These are phyloP conservation scores for Diploptera punctata DNA, from an alignment of 2,888 invertebrate species.

Conservation along the genomic window DNA sequence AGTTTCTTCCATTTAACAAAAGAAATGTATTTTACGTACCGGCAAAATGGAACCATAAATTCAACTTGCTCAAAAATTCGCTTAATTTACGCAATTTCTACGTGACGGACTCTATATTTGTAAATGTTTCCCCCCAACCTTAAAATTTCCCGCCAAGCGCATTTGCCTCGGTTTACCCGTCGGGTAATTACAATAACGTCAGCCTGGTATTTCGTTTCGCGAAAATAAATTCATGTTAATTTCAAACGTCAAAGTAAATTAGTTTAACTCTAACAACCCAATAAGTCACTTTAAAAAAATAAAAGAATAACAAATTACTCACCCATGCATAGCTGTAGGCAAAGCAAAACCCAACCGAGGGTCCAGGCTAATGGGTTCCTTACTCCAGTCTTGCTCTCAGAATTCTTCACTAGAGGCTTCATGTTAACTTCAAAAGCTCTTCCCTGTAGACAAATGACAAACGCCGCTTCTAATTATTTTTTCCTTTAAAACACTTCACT, in stretches of 20 bases:
- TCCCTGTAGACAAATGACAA: not conserved
- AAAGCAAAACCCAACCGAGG: slow-evolving; percentile 5
- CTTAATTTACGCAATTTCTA: too few relatives aligned
- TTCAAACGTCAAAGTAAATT: not conserved
- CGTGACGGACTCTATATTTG: too few relatives aligned
- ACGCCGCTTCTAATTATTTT: not conserved
- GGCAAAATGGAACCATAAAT: too few relatives aligned
- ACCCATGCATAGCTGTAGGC: slow-evolving; percentile 23
- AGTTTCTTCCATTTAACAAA: too few relatives aligned
- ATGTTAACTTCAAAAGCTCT: not conserved
- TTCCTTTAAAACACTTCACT: not conserved
- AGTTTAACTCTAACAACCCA: too few relatives aligned
- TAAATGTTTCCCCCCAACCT: not conserved
- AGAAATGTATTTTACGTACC: too few relatives aligned
- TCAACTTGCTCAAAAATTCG: too few relatives aligned
- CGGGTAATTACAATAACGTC: too few relatives aligned
- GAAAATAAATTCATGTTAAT: too few relatives aligned
- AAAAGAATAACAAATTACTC: not conserved
- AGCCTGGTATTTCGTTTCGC: too few relatives aligned
- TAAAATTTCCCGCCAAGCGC: not conserved
- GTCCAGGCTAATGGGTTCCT: not conserved
- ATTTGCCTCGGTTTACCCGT: too few relatives aligned
- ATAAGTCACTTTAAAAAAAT: not conserved
- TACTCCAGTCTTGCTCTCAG: not conserved
- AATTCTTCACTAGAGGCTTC: not conserved